Evolutionary conservation across 2,113 vertebrate species (phyloP).

Genomic region (rabbit (Oryctolagus cuniculus)): DNA sequence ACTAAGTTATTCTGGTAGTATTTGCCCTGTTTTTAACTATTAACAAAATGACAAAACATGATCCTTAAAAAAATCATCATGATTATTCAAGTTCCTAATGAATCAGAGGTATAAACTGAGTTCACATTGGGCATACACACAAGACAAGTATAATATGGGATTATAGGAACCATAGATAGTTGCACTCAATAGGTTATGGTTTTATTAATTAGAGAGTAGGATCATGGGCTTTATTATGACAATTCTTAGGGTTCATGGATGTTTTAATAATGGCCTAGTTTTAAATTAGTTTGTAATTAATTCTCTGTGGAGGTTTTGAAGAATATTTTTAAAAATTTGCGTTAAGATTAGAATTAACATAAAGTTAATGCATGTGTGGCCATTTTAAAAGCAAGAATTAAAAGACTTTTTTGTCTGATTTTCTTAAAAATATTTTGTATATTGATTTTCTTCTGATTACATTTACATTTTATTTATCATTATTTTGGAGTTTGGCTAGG

Average conservation of each 20-base stretch:
- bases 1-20: constrained; percentile 5
- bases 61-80: constrained; percentile 50
- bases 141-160: not conserved
- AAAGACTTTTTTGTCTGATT: constrained; percentile 56
- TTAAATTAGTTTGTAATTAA: constrained; percentile 38
- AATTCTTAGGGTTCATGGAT: not conserved
- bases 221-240: not conserved
- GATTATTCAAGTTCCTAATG: constrained; percentile 9
- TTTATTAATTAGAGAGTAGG: constrained; percentile 6
- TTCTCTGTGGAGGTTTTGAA: constrained; percentile 50
- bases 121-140: not conserved
- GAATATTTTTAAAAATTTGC: not conserved
- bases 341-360: constrained; percentile 15
- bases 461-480: not conserved
- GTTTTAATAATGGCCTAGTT: constrained; percentile 49
- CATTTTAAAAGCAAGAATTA: constrained; percentile 49
- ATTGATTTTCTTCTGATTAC: constrained; percentile 9
- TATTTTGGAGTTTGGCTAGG: not conserved
- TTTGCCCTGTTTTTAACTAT: constrained; percentile 36
- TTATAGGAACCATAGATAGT: not conserved
- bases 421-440: constrained; percentile 57
- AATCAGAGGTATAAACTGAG: not conserved
- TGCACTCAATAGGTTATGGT: constrained; percentile 41
- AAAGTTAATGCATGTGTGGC: constrained; percentile 25
- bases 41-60: not conserved